Evolutionary conservation across 2,888 invertebrate species (phyloP).

Genomic region (Hecatera dysodea): DNA sequence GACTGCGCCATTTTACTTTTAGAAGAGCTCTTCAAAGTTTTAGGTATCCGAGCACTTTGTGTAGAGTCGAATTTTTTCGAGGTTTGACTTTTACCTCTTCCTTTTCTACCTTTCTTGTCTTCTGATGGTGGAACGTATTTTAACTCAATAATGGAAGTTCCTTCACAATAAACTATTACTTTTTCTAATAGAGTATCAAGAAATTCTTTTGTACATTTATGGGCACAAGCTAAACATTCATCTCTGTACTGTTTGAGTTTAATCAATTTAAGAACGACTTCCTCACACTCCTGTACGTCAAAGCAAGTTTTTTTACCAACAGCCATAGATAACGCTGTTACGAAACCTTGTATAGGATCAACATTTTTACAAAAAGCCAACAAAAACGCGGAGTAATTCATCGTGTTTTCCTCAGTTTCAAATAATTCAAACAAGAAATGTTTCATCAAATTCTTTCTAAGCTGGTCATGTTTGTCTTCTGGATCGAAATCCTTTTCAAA

Average conservation of each 20-base stretch:
- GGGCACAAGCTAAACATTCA: conserved; percentile 81
- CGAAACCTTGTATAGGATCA: conserved; percentile 90
- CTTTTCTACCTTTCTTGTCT: conserved; percentile 79
- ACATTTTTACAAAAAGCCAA: conserved; percentile 92
- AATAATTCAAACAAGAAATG: conserved; percentile 91
- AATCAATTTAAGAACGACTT: conserved; percentile 83
- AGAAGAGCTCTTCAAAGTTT: conserved; percentile 68
- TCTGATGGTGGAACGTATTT: conserved; percentile 72
- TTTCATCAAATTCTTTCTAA: conserved; percentile 86
- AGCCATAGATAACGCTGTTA: conserved; percentile 90
- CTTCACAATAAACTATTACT: conserved; percentile 81
- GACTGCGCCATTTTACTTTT: conserved; percentile 75
- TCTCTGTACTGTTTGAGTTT: conserved; percentile 82
- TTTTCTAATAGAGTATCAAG: conserved; percentile 77
- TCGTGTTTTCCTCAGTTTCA: conserved; percentile 81
- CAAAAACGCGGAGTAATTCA: conserved; percentile 92
- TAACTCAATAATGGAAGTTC: conserved; percentile 81
- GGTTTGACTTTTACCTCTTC: conserved; percentile 65
- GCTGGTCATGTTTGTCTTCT: conserved; percentile 70
- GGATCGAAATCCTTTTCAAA: conserved; percentile 81
- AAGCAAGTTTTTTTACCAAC: conserved; percentile 90
- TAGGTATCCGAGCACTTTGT: conserved; percentile 78
- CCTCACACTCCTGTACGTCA: conserved; percentile 85
- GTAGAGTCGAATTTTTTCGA: conserved; percentile 73
- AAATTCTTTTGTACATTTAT: conserved; percentile 78